These are phyloP conservation scores for Eulemur rufifrons DNA, from an alignment of 2,113 vertebrate species.

Conservation along the genomic window DNA sequence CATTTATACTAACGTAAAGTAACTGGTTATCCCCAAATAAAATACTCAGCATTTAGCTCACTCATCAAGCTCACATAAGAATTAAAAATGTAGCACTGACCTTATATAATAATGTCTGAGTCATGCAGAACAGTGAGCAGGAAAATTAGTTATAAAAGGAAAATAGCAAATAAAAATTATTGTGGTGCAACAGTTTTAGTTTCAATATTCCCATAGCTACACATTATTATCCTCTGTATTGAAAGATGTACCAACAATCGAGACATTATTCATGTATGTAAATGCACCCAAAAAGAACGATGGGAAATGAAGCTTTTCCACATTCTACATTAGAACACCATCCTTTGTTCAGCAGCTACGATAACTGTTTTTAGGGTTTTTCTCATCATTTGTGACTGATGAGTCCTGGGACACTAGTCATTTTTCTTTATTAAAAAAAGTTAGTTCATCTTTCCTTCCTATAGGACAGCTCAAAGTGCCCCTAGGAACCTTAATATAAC, in stretches of 20 bases:
- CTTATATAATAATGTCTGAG: background rate
- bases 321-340: background rate
- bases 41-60: constrained; percentile 31
- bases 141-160: constrained; percentile 40
- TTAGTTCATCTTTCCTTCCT: constrained; percentile 9
- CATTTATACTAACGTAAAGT: background rate
- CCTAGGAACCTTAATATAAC: constrained; percentile 21
- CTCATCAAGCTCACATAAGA: background rate
- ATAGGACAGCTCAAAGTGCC: background rate
- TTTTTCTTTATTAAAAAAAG: constrained; percentile 36
- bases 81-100: constrained; percentile 13
- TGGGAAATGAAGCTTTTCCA: background rate
- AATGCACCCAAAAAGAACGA: background rate
- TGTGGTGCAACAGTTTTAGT: background rate
- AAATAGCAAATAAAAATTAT: background rate
- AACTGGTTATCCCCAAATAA: constrained; percentile 45
- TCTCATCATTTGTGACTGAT: constrained; percentile 10
- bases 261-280: background rate
- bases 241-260: background rate
- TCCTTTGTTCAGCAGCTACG: background rate
- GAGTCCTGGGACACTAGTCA: background rate
- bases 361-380: constrained; percentile 14
- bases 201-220: background rate
- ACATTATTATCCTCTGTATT: background rate
- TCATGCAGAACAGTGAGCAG: constrained; percentile 24